These are phyloP conservation scores for Helogale parvula DNA, from an alignment of 2,113 vertebrate species.

Conservation along the genomic window DNA sequence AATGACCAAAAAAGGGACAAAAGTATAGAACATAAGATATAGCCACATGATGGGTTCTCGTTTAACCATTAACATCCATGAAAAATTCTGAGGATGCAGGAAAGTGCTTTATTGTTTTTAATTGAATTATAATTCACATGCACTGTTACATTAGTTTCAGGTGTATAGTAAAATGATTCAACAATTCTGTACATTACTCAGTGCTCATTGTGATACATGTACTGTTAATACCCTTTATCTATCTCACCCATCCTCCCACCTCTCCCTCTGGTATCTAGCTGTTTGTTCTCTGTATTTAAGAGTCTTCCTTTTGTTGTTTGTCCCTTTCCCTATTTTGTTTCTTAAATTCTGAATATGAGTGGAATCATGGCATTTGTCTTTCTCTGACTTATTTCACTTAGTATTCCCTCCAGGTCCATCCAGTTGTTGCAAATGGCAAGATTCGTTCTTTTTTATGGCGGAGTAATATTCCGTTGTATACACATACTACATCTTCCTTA, in stretches of 20 bases:
- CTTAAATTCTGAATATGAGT: background rate
- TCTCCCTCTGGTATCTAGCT: background rate
- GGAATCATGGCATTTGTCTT: background rate
- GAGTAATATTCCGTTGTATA: background rate
- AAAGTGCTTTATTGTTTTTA: background rate
- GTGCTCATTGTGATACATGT: background rate
- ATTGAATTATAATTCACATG: background rate
- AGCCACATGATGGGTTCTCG: background rate
- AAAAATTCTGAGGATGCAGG: background rate
- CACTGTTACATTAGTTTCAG: background rate
- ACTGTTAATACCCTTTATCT: background rate
- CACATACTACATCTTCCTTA: background rate
- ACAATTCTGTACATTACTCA: background rate
- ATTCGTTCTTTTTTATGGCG: background rate
- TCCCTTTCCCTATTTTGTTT: background rate
- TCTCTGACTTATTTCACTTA: background rate
- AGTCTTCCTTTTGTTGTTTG: background rate
- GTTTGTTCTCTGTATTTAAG: background rate
- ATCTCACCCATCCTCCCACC: background rate
- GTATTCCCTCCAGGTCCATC: background rate
- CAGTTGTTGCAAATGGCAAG: background rate
- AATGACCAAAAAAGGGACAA: background rate
- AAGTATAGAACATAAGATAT: background rate
- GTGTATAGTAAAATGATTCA: background rate
- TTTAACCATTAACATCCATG: background rate